Evolutionary conservation across 35 echinoderm and acorn worm genomes (phyloP), one percentile per base, ranked within the genome.

Genomic region (Holothuria glaberrima): DNA sequence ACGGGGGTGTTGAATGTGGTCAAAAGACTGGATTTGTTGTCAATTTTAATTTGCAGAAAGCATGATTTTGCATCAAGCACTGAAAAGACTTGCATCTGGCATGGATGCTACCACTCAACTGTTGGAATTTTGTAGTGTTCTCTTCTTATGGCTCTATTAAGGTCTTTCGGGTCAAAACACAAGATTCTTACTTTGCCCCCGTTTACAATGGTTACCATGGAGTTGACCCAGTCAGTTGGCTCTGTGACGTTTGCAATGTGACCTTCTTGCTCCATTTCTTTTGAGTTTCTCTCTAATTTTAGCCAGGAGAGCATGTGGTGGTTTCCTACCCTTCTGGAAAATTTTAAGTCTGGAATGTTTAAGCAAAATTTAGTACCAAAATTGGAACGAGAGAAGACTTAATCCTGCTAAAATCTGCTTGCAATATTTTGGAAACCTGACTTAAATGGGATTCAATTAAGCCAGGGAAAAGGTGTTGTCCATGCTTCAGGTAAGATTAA

Each of bases 1-100:
- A 75, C 27, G 25, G 85, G 89, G 21, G 92, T 91, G 64, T 94
- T 91, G 59, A 97, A 94, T 1, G 95, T 94, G 48, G 95, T 97
- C 14, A 97, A 44, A 21, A 94, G 72, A 57, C 89, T 91, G n/a
- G 95, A 94, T 52, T 97, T 92, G 17, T 94, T 88, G 66, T 97
- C 89, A 13, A 94, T 35, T 30, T 89, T 88, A 9, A 93, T 91
- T 24, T 97, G 91, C 0, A 91, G 82, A 34, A 89, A 97, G 5
- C 88, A 92, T 38, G 82, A 91, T 84, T 89, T 91, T 4, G 90
- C 90, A 71, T 91, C 90, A 26, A 91, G 48, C 28, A 85, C 65
- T 17, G 90, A 85, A 30, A 91, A 91, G 0, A 91, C 46, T 91
- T 0, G 90, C 80, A 71, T 41, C 90, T 30, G 90, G 78, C 64